Base-by-base conservation (phyloP, 2,113 vertebrate genomes). In the Seriola rivoliana region DNA sequence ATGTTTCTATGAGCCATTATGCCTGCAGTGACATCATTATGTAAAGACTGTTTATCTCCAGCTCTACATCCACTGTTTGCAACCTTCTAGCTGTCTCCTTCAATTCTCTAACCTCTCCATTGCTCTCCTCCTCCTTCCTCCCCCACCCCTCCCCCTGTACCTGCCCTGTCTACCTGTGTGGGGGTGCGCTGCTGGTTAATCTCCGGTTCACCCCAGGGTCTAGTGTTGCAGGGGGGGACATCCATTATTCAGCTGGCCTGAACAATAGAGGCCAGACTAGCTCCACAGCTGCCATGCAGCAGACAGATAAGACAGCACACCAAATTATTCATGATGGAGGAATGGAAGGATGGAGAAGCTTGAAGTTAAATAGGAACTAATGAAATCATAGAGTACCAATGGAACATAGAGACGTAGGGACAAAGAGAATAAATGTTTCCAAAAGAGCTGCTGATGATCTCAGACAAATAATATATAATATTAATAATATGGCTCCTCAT, bases 311-410 rank as follows among this genome's bases (percentile, higher is more conserved):
- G 89, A 90, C 83, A 50, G 8, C 72, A 3, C 67, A 70, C 74
- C 93, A 94, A 95, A 95, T 95, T 94, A 95, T 95, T 95, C 89
- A 95, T 93, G 93, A 91, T 68, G 86, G 92, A 93, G 92, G 84
- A 90, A 89, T 80, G 86, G 85, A 73, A 84, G 85, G 90, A 89
- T 4, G 66, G 81, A 89, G 81, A 68, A 14, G 72, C 80, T 67
- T 68, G 64, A 71, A 84, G 88, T 82, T 78, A 78, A 89, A 86
- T 48, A 64, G 76, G 71, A 82, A 78, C 84, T 42, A 81, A 88
- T 89, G 85, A 92, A 90, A 93, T 91, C 90, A 92, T 91, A 71
- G 70, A 80, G 78, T 36, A 40, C n/a, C 54, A 48, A 60, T 7
- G 65, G 73, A 54, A 79, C 62, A 57, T 17, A 29, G 29, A 29